Evolutionary conservation across 2,888 invertebrate species (phyloP), one percentile per base, ranked within the genome.

Genomic region (Pristionchus entomophagus): DNA sequence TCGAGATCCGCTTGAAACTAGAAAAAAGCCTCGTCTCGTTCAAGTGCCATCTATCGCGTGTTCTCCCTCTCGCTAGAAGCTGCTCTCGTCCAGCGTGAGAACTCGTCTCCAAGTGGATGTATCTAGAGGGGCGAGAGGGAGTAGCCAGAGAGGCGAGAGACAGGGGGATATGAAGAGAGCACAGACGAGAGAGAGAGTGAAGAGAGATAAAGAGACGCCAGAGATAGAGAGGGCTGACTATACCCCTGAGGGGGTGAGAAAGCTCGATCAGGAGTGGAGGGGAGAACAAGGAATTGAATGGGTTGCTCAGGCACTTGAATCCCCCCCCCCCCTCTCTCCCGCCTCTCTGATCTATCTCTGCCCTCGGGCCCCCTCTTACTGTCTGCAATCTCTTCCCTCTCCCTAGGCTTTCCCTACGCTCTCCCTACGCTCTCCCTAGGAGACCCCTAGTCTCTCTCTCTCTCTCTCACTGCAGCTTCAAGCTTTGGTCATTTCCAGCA

Each of bases 241-340:
- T 62, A 62, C 62, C 62, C 62, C 32, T 5, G 2, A 62, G 62
- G 62, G 59, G 62, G 62, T 29, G 62, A 32, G 62, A 62, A 62
- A 62, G 62, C 62, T 62, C 62, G 62, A 62, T 62, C 62, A 62
- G 62, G 26, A 56, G n/a, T n/a, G 49, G 49, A 22, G 56, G 32
- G 62, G 62, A 62, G 62, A 62, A 62, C 62, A 62, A 62, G 62
- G 62, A 62, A 62, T 62, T 62, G 62, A 62, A 62, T 62, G 62
- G 62, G 62, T 29, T 17, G 32, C n/a, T n/a, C n/a, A 26, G 32
- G 29, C 32, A 62, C 62, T 62, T 29, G 62, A 62, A 62, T 62
- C 32, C 19, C 32, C 8, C 62, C 19, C 29, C 10, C 32, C 62
- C 32, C 62, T 32, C 45, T 10, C 45, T 45, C 45, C 45, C 45